Percentiles rank a stretch among this genome's conserved stretches.
These are phyloP conservation scores for Parotia lawesii DNA, from an alignment of 2,113 vertebrate species.

Conservation along the genomic window DNA sequence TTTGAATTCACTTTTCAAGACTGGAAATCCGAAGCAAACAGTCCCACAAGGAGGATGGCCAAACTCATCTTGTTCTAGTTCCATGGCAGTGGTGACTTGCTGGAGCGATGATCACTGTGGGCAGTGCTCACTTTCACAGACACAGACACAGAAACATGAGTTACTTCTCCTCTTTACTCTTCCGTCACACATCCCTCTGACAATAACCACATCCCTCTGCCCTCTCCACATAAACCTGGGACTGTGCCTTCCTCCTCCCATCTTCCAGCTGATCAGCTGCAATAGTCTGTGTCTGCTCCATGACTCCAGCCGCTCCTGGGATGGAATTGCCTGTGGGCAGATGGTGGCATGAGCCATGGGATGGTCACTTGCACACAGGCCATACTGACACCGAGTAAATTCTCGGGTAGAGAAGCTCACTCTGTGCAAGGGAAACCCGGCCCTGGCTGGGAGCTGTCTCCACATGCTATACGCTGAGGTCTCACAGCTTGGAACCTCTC, in stretches of 20 bases:
- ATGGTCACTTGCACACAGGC: fast-evolving
- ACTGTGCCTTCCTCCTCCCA: not conserved
- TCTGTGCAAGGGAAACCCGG: not conserved
- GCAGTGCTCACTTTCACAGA: fast-evolving
- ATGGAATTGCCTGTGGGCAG: not conserved
- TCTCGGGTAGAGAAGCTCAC: not conserved
- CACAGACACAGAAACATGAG: not conserved
- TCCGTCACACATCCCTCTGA: not conserved
- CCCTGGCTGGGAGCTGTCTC: not conserved
- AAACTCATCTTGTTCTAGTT: not conserved
- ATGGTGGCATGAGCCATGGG: not conserved
- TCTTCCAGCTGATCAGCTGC: not conserved
- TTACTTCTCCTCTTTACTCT: not conserved
- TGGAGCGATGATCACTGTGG: not conserved
- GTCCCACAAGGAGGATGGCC: not conserved
- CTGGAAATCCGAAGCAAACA: not conserved
- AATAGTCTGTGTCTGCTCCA: not conserved
- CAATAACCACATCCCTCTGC: not conserved
- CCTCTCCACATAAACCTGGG: not conserved
- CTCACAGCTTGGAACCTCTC: not conserved
- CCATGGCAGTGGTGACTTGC: not conserved
- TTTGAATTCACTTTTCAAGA: not conserved
- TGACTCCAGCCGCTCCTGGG: not conserved
- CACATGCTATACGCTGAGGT: fast-evolving
- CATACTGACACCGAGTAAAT: fast-evolving